Conservation (phyloP, 2,888 invertebrate genomes). For the Rambutsinella grinnellia region DNA sequence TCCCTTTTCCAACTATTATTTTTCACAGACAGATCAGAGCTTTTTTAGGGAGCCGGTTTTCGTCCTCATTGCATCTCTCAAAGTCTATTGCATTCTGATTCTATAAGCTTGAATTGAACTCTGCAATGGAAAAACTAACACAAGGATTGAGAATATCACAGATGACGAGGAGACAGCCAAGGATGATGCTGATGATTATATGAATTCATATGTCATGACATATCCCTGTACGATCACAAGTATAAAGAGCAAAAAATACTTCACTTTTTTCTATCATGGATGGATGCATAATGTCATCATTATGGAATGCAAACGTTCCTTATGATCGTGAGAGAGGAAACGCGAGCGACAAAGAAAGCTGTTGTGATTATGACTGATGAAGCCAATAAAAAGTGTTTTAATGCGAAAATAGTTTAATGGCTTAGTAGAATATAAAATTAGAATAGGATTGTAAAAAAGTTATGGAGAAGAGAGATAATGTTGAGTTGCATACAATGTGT, state of each 20-base stretch:
- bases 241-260: neutral
- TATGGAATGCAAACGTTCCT: constrained; percentile 10
- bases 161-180: neutral
- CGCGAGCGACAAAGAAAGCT: neutral
- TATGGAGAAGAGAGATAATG: no score
- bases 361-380: neutral
- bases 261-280: constrained; percentile 10
- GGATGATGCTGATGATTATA: constrained; percentile 11
- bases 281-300: constrained; percentile 37
- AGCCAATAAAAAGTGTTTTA: no score
- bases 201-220: constrained; percentile 23
- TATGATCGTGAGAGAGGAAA: neutral
- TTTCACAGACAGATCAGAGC: constrained; percentile 2
- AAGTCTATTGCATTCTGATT: no score
- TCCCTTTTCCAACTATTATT: neutral
- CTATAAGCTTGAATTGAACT: neutral
- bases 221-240: neutral
- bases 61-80: neutral
- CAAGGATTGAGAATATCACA: neutral
- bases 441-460: no score
- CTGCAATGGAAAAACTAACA: neutral
- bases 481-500: no score
- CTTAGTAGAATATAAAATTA: no score
- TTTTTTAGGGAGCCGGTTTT: constrained; percentile 6
- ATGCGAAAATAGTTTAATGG: no score